Conservation (phyloP, 2,113 vertebrate species). For the Gobio gobio region DNA sequence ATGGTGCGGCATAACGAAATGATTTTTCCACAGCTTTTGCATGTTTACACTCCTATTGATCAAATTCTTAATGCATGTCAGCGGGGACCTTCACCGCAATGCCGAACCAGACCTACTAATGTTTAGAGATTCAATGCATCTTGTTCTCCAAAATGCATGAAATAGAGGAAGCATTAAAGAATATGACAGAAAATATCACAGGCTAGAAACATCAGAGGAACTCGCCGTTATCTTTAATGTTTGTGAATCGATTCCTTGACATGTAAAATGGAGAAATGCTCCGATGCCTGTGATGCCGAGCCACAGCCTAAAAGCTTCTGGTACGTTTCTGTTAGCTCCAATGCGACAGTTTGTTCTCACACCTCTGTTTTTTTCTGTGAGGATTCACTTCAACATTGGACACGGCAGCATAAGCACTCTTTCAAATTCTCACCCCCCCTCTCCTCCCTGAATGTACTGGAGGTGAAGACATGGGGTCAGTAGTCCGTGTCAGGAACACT, state of each 20-base stretch:
- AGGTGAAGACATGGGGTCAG: conserved; percentile 30
- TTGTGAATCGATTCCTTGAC: conserved; percentile 25
- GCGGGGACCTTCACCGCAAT: conserved; percentile 31
- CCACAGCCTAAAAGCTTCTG: conserved; percentile 22
- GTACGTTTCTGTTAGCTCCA: conserved; percentile 20
- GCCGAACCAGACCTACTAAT: conserved; percentile 36
- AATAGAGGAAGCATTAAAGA: conserved; percentile 43
- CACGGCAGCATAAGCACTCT: background rate
- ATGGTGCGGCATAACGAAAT: conserved; percentile 47
- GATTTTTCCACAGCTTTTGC: conserved; percentile 55
- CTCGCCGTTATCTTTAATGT: conserved; percentile 26
- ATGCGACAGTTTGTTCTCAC: conserved; percentile 1
- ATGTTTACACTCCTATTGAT: conserved; percentile 51
- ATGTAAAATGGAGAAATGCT: conserved; percentile 39
- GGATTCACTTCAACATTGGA: background rate
- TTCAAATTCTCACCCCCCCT: conserved; percentile 11
- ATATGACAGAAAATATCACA: background rate
- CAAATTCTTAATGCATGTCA: conserved; percentile 42
- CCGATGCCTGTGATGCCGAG: background rate
- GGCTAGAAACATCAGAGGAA: conserved; percentile 1
- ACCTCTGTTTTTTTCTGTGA: background rate
- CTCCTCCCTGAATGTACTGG: background rate
- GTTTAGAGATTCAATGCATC: conserved; percentile 27
- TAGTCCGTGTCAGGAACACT: conserved; percentile 32
- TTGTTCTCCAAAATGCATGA: conserved; percentile 32